Conservation (phyloP, 2,888 invertebrate species). For the Erannis defoliaria region DNA sequence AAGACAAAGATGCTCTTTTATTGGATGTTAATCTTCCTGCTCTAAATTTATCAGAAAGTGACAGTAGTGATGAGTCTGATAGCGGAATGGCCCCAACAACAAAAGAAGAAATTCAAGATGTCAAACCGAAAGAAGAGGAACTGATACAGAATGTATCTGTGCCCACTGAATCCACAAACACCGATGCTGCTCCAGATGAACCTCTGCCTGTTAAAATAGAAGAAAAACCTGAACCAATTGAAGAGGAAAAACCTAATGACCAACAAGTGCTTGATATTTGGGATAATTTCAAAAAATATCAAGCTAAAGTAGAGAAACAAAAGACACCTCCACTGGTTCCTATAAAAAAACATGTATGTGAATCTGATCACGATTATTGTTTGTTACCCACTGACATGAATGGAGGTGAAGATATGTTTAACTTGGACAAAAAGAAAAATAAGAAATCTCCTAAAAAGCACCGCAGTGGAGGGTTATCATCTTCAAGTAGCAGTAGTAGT, state of each 20-base stretch:
- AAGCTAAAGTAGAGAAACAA: conserved; percentile 89
- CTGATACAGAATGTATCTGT: conserved; percentile 45
- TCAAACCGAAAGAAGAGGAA: conserved; percentile 52
- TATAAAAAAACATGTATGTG: conserved; percentile 85
- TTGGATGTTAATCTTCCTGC: conserved; percentile 90
- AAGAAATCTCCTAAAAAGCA: conserved; percentile 82
- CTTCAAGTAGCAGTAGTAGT: conserved; percentile 92
- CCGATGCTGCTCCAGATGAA: conserved; percentile 21
- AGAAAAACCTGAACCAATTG: conserved; percentile 57
- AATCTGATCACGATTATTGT: conserved; percentile 93
- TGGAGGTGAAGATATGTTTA: conserved; percentile 77
- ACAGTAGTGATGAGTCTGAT: conserved; percentile 90
- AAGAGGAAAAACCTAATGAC: conserved; percentile 84
- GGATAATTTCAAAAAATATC: conserved; percentile 92
- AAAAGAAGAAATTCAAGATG: conserved; percentile 58
- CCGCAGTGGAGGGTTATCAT: conserved; percentile 84
- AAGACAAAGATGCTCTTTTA: conserved; percentile 80
- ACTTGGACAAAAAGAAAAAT: conserved; percentile 78
- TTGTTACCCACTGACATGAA: conserved; percentile 80
- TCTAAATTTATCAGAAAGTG: conserved; percentile 94
- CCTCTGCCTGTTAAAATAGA: conserved; percentile 51
- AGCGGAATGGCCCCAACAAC: conserved; percentile 63
- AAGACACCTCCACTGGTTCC: conserved; percentile 80
- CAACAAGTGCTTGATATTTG: conserved; percentile 90
- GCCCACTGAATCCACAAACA: conserved; percentile 22